A percentile compares a stretch with the other conserved stretches of the same genome.
These are phyloP conservation scores for Leucophenga varia DNA, from an alignment of 1,140 invertebrate species.

Conservation along the genomic window DNA sequence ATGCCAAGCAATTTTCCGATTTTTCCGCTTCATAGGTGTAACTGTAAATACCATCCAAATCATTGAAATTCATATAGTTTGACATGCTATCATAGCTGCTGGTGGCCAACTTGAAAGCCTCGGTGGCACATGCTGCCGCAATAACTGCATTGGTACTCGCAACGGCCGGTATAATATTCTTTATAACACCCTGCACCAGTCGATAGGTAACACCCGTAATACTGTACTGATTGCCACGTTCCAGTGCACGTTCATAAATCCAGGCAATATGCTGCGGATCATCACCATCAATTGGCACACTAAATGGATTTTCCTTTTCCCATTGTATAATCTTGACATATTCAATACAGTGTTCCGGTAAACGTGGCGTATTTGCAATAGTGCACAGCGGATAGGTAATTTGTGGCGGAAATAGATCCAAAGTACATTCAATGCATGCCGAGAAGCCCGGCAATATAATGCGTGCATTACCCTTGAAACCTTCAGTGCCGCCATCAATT, in stretches of 20 bases:
- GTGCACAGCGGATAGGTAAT: constrained; percentile 96
- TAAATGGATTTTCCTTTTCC: constrained; percentile 94
- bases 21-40: constrained; percentile 90
- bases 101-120: constrained; percentile 89
- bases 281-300: constrained; percentile 82
- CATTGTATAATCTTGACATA: constrained; percentile 94
- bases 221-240: constrained; percentile 83
- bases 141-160: constrained; percentile 99
- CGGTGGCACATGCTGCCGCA: constrained; percentile 88
- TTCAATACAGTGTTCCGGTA: constrained; percentile 98
- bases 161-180: constrained; percentile 97
- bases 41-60: constrained; percentile 92
- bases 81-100: constrained; percentile 83
- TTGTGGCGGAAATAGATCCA: constrained; percentile 96
- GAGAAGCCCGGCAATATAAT: constrained; percentile 89
- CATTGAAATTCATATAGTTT: constrained; percentile 96
- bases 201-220: constrained; percentile 87
- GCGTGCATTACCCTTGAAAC: constrained; percentile 95
- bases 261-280: constrained; percentile 90
- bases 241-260: constrained; percentile 88
- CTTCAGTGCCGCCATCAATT: constrained; percentile 93
- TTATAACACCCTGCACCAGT: constrained; percentile 94
- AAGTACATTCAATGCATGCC: constrained; percentile 94
- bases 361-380: constrained; percentile 93
- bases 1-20: constrained; percentile 80